These are phyloP conservation scores for Tortricodes alternella DNA, from an alignment of 2,888 invertebrate genomes.

Conservation along the genomic window DNA sequence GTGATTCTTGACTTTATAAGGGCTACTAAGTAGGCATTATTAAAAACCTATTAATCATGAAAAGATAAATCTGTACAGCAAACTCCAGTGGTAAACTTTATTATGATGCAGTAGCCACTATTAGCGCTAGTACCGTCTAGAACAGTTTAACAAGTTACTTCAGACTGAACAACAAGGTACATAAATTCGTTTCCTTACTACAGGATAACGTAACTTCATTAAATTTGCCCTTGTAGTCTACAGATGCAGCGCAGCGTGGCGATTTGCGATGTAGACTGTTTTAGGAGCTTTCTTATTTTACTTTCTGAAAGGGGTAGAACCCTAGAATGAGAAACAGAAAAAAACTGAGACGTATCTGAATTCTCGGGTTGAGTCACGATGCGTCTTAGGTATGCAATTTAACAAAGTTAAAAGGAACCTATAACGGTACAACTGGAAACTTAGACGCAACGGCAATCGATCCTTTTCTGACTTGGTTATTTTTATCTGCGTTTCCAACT, in stretches of 20 bases:
- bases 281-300: no score
- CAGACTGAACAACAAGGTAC: neutral
- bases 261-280: neutral
- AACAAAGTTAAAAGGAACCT: constrained; percentile 7
- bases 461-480: constrained; percentile 2
- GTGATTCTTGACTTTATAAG: no score
- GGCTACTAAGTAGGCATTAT: no score
- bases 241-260: neutral
- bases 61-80: constrained; percentile 11
- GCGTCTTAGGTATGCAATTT: neutral
- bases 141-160: constrained; percentile 3
- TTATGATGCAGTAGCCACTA: neutral
- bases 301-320: no score
- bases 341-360: no score
- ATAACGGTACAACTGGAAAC: constrained; percentile 6
- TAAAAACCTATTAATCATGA: constrained; percentile 12
- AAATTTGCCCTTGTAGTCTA: neutral
- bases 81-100: constrained; percentile 8
- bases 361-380: no score
- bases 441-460: constrained; percentile 25
- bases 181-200: constrained; percentile 8
- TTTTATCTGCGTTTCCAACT: constrained; percentile 5
- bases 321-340: no score
- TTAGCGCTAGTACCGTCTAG: neutral
- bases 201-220: neutral